A percentile compares a stretch with the other conserved stretches of the same genome.
Evolutionary conservation across 2,888 invertebrate species (phyloP).

Genomic region (Liodrosophila aerea): DNA sequence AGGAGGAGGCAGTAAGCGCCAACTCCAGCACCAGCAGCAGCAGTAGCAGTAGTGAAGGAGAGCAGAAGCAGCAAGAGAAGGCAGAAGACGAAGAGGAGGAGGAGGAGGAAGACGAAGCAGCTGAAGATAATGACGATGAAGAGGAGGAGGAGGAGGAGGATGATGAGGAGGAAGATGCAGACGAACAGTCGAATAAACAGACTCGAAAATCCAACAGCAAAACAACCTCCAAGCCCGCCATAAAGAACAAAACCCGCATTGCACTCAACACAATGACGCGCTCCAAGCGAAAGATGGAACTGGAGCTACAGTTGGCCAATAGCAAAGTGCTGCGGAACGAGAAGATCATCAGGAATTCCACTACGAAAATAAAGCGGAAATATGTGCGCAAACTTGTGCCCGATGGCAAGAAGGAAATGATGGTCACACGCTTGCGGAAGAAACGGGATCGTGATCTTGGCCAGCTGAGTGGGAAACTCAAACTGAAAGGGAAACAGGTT

Average conservation of each 20-base stretch:
- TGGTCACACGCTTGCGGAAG: constrained; percentile 70
- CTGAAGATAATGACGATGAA: constrained; percentile 16
- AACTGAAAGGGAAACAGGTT: constrained; percentile 83
- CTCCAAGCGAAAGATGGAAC: constrained; percentile 80
- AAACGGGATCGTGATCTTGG: constrained; percentile 49
- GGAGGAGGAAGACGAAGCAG: background rate
- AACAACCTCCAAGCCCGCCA: too few species aligned
- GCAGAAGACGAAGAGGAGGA: constrained; percentile 3
- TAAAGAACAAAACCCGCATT: constrained; percentile 47
- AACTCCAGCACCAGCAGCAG: constrained; percentile 7
- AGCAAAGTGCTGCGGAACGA: constrained; percentile 81
- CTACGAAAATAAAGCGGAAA: constrained; percentile 77
- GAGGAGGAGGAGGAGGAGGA: constrained; percentile 4
- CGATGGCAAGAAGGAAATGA: constrained; percentile 63
- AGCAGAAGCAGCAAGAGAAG: background rate
- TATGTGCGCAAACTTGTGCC: constrained; percentile 74
- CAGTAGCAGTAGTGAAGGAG: constrained; percentile 18
- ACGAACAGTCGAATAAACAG: background rate
- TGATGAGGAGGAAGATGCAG: background rate
- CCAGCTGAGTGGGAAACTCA: constrained; percentile 73
- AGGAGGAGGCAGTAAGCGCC: background rate
- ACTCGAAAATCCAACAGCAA: constrained; percentile 7
- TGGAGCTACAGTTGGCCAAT: constrained; percentile 81
- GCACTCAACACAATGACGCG: constrained; percentile 82
- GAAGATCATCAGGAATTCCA: constrained; percentile 79